phyloP scores from a whole-genome alignment of 2,888 invertebrate species.

The Drymonia ruficornis region DNA sequence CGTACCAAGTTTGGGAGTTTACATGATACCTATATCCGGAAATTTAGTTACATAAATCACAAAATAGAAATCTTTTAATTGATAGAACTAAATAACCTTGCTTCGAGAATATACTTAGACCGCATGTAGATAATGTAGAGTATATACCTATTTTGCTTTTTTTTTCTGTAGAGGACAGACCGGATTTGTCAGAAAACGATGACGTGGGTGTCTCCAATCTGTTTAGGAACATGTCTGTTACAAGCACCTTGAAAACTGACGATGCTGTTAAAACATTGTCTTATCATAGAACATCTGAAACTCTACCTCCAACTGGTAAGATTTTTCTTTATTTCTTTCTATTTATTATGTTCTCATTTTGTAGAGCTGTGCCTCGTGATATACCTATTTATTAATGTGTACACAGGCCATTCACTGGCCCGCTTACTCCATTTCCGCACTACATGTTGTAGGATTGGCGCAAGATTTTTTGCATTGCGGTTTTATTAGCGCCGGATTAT shows the following conservation, averaged over 20 bases:
- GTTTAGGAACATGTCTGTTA: constrained; percentile 55
- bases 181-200: constrained; percentile 49
- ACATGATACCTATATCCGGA: no score
- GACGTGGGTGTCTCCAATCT: constrained; percentile 43
- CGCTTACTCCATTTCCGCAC: background rate
- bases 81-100: no score
- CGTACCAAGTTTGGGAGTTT: background rate
- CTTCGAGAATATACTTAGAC: no score
- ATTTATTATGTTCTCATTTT: background rate
- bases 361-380: background rate
- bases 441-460: background rate
- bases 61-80: no score
- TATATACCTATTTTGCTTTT: background rate
- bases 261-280: constrained; percentile 59
- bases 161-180: constrained; percentile 64
- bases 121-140: no score
- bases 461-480: background rate
- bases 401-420: background rate
- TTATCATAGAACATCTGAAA: constrained; percentile 55
- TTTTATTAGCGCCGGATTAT: background rate
- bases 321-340: background rate
- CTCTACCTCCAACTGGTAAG: constrained; percentile 18
- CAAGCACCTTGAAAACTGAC: constrained; percentile 38
- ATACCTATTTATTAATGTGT: no score
- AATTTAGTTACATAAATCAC: no score